Conservation (phyloP, 2,797 vertebrate species). For the Lerista edwardsae region DNA sequence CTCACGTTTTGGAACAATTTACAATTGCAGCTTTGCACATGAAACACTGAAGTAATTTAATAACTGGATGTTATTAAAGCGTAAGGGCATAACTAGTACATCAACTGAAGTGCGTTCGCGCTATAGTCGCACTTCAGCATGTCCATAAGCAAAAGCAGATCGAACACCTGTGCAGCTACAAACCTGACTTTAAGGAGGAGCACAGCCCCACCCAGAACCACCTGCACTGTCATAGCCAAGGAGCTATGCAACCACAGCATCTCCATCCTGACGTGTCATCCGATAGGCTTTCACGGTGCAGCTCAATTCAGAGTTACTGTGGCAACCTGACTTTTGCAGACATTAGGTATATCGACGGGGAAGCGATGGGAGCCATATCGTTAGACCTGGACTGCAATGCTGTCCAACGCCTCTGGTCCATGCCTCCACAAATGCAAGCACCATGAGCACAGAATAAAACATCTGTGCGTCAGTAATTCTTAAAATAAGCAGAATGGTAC, state of each 20-base stretch:
- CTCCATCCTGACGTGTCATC: too few relatives aligned
- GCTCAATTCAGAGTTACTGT: not conserved
- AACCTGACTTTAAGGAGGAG: too few relatives aligned
- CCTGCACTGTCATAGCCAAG: too few relatives aligned
- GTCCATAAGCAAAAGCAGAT: not conserved
- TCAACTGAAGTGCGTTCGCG: too few relatives aligned
- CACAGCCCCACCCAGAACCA: too few relatives aligned
- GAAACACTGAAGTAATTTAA: not conserved
- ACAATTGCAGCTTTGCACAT: too few relatives aligned
- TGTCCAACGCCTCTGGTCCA: not conserved
- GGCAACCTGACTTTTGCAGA: not conserved
- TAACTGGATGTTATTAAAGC: not conserved
- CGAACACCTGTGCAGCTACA: too few relatives aligned
- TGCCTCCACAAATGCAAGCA: not conserved
- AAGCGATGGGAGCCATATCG: not conserved
- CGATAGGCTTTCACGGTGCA: too few relatives aligned
- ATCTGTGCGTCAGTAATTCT: slow-evolving; percentile 2
- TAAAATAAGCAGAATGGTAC: not conserved
- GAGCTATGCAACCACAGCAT: too few relatives aligned
- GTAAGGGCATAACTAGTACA: not conserved
- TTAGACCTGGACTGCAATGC: too few relatives aligned
- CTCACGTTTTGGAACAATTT: too few relatives aligned
- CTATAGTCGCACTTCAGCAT: not conserved
- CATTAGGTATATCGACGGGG: not conserved
- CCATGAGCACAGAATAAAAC: not conserved